Conservation (phyloP, 2,113 vertebrate species). For the Grammomys surdaster region DNA sequence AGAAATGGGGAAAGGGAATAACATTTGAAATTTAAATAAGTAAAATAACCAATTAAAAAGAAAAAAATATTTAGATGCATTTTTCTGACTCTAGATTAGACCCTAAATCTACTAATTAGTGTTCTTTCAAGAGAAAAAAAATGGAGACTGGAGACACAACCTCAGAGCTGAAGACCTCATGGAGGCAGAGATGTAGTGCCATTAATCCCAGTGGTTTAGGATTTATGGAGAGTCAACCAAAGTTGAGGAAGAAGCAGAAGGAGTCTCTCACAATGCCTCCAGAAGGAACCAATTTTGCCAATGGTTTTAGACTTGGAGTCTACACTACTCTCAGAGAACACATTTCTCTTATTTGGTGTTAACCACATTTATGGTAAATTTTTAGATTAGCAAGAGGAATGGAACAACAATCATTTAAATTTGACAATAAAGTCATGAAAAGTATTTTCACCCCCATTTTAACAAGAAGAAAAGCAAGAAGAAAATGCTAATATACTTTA, state of each 20-base stretch:
- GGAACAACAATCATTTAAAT: conserved; percentile 12
- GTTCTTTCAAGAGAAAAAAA: background rate
- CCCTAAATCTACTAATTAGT: background rate
- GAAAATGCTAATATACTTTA: background rate
- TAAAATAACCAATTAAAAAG: too few relatives aligned
- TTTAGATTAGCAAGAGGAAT: background rate
- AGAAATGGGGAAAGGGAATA: too few relatives aligned
- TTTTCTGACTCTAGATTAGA: background rate
- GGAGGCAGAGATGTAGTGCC: background rate
- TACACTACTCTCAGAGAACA: background rate
- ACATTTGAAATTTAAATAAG: too few relatives aligned
- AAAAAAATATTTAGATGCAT: background rate
- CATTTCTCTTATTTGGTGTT: background rate
- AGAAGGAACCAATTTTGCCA: background rate
- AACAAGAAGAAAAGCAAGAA: conserved; percentile 19
- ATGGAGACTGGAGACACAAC: background rate
- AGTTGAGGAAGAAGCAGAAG: background rate
- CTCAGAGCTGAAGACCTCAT: too few relatives aligned
- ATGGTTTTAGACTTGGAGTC: background rate
- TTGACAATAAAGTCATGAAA: conserved; percentile 3
- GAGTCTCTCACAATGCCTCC: background rate
- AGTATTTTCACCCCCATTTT: conserved; percentile 4
- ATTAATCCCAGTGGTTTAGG: too few relatives aligned
- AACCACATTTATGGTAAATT: background rate
- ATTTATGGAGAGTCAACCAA: background rate